Evolutionary conservation across 2,113 vertebrate genomes (phyloP), one percentile per base, ranked within the genome.

Genomic region (Microcebus jonahi): DNA sequence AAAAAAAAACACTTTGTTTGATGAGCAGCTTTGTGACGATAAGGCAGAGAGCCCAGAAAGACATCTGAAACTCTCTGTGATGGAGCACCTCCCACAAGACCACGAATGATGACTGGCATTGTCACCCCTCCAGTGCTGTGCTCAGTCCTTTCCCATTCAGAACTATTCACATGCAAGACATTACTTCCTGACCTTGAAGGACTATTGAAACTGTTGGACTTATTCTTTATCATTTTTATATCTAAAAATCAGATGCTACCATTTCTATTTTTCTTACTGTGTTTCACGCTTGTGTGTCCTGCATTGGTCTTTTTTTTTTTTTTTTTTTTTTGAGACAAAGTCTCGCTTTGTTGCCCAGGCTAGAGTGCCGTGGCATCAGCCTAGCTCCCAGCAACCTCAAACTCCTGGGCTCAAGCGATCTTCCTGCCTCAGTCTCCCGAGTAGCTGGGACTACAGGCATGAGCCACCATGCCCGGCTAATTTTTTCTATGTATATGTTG

Each of bases 101-200:
- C 50, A 20, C 1, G 6, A 29, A 7, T 3, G 67, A 0, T 12
- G 14, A 55, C 2, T 7, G 25, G 1, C 0, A 0, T 6, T 5
- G 6, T 31, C 2, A 20, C 1, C 45, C 18, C 17, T 34, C 8
- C 59, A 76, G 6, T 13, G 8, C 23, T 27, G 1, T 23, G 59
- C 39, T 59, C 20, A 3, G 53, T 27, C 48, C 12, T 80, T 55
- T 25, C 42, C 31, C 18, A 27, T 2, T 18, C 25, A 88, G 36
- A 65, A 23, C 18, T 48, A 2, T 8, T 8, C 4, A 39, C 18
- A 34, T 29, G 11, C 68, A 50, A 59, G 25, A 36, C 3, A 2
- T 4, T 25, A 3, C 23, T 73, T 25, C 50, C 50, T 77, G 50
- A 9, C 25, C 15, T 65, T 55, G 65, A 50, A 21, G 5, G 8